A percentile compares a stretch with the other conserved stretches of the same genome.
These are phyloP conservation scores for Rhagoletis zephyria DNA, from an alignment of 1,140 invertebrate genomes.

Conservation along the genomic window DNA sequence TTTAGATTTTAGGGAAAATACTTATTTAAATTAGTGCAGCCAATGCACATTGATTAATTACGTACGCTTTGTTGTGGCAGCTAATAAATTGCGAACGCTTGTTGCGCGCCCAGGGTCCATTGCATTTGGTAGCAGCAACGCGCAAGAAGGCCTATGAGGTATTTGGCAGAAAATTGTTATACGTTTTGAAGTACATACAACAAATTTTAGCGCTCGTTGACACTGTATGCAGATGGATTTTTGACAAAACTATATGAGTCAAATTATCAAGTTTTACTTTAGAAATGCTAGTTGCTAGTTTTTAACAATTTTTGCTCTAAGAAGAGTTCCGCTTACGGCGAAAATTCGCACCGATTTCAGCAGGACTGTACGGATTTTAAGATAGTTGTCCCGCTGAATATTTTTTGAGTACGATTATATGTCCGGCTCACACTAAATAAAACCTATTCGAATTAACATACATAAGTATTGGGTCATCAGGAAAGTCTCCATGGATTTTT, in stretches of 20 bases:
- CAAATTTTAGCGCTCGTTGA: neutral
- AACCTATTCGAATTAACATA: too few relatives aligned
- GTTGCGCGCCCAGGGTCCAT: neutral
- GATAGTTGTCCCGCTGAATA: too few relatives aligned
- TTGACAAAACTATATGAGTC: neutral
- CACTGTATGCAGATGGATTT: neutral
- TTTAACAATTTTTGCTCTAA: too few relatives aligned
- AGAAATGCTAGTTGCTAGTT: too few relatives aligned
- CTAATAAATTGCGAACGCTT: constrained; percentile 30
- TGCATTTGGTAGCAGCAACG: neutral
- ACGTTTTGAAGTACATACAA: neutral
- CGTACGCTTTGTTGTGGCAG: constrained; percentile 1
- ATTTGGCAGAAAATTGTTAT: neutral
- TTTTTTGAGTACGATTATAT: too few relatives aligned
- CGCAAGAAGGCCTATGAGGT: too few relatives aligned
- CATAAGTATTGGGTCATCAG: too few relatives aligned
- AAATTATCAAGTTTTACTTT: neutral
- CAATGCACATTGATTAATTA: constrained; percentile 46
- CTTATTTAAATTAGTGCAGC: constrained; percentile 25
- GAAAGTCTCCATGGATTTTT: too few relatives aligned
- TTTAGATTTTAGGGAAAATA: neutral
- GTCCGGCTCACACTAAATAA: too few relatives aligned
- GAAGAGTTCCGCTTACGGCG: too few relatives aligned
- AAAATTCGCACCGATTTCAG: too few relatives aligned
- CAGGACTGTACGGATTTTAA: too few relatives aligned